phyloP scores from a whole-genome alignment of 2,888 invertebrate species.

The Dyspetes luteomarginatus region DNA sequence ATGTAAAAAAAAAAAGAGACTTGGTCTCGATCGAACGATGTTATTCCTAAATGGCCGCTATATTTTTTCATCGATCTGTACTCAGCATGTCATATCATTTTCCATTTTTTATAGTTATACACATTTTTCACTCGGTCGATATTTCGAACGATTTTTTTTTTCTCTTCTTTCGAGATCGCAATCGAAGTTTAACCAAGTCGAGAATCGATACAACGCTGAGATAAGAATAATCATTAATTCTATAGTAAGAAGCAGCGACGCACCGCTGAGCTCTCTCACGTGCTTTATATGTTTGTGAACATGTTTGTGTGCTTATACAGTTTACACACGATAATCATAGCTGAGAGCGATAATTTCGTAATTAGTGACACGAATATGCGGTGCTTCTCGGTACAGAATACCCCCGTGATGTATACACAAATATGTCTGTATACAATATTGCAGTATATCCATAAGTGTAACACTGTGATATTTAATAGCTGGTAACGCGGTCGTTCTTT shows the following conservation, averaged over 20 bases:
- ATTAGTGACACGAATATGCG: slow-evolving; percentile 65
- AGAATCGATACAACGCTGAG: slow-evolving; percentile 46
- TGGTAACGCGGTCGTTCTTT: slow-evolving; percentile 58
- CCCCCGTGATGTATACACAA: slow-evolving; percentile 27
- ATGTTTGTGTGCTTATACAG: slow-evolving; percentile 37
- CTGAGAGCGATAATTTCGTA: slow-evolving; percentile 64
- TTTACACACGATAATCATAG: slow-evolving; percentile 60
- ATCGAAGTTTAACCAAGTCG: slow-evolving; percentile 36
- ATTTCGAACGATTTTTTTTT: background rate
- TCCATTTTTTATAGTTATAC: too few species aligned
- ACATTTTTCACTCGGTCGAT: slow-evolving; percentile 14
- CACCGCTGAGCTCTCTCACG: slow-evolving; percentile 26
- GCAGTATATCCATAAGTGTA: slow-evolving; percentile 8
- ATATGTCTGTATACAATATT: slow-evolving; percentile 20
- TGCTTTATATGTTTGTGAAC: background rate
- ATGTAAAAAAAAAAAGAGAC: too few species aligned
- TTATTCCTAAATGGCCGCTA: too few species aligned
- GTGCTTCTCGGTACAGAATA: slow-evolving; percentile 50
- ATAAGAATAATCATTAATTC: slow-evolving; percentile 61
- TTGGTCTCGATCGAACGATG: too few species aligned
- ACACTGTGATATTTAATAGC: slow-evolving; percentile 56
- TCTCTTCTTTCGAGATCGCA: slow-evolving; percentile 13
- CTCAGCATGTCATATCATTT: too few species aligned
- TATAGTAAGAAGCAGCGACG: slow-evolving; percentile 39
- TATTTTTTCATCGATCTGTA: too few species aligned